Base-by-base conservation (phyloP, 1,140 invertebrate genomes). In the Mylabris phalerata region DNA sequence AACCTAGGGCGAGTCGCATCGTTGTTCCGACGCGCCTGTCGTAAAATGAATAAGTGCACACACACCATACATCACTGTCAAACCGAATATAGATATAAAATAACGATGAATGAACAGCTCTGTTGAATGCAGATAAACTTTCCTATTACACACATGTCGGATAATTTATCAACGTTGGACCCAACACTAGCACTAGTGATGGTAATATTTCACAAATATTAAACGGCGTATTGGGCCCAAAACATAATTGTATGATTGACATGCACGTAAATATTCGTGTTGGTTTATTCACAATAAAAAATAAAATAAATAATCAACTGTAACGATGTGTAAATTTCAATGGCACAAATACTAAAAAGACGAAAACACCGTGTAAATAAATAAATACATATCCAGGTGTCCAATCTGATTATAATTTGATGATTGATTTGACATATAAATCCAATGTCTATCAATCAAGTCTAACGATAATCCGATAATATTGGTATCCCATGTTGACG, bases 51-150 rank as follows among this genome's bases (percentile, higher is more conserved):
- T 70, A 68, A 70, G 68, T 70, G 65, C 67, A 70, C 65, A 19
- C 19, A 68, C 65, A 70, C 66, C 68, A 71, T 71, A 71, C 68
- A 71, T 71, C 69, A 71, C 63, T 68, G 68, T 71, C 69, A 69
- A 13, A 55, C 61, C 50, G 67, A 68, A 71, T 70, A 70, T 70
- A 71, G 69, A 70, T 71, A 71, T 71, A 71, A 71, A 71, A 71
- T 70, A 67, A 67, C 69, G 68, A 70, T 67, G 66, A 70, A 67
- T 67, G 67, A 67, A 69, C 65, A 64, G 61, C 61, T 68, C 67
- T 71, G 69, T 69, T 70, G 67, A 68, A 71, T 68, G 68, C 68
- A 68, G 69, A 71, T 70, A 71, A 70, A 71, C 66, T 69, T 71
- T 70, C 69, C 69, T 65, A 71, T 71, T 70, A 71, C 68, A 69